These are phyloP conservation scores for Drosophila ustulata DNA, from an alignment of 2,888 invertebrate species.

Conservation along the genomic window DNA sequence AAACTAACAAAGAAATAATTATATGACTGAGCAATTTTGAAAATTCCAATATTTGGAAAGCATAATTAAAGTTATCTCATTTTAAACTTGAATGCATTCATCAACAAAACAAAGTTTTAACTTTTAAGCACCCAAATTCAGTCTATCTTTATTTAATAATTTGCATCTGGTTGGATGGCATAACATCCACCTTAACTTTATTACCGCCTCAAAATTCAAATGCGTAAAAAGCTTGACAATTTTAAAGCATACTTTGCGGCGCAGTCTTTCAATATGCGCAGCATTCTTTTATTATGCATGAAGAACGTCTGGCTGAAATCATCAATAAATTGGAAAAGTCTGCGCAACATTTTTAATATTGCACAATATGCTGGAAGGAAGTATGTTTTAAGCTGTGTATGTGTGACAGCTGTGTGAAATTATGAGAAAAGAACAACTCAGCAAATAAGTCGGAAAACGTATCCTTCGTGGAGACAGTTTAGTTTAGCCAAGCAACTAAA, in stretches of 20 bases:
- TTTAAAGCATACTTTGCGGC: constrained; percentile 42
- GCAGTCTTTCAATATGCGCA: constrained; percentile 22
- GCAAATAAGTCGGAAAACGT: background rate
- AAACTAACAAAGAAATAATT: background rate
- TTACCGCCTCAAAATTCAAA: constrained; percentile 6
- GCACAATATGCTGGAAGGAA: constrained; percentile 7
- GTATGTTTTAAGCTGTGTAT: constrained; percentile 1
- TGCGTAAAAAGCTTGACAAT: constrained; percentile 22
- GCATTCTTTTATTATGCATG: constrained; percentile 28
- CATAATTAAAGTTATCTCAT: background rate
- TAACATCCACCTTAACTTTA: background rate
- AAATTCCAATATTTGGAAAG: background rate
- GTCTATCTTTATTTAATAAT: background rate
- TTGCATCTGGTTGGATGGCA: background rate
- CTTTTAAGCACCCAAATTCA: background rate
- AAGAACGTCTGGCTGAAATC: constrained; percentile 27
- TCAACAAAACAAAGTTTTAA: no score
- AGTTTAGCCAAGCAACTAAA: no score
- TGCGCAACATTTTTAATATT: constrained; percentile 59
- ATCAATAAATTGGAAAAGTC: constrained; percentile 59
- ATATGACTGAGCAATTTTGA: background rate
- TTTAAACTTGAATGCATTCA: no score
- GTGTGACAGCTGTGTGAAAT: background rate
- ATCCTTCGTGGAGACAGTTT: background rate
- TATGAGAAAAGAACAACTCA: background rate